Evolutionary conservation across 2,797 vertebrate genomes (phyloP).

Genomic region (Acanthopagrus latus): DNA sequence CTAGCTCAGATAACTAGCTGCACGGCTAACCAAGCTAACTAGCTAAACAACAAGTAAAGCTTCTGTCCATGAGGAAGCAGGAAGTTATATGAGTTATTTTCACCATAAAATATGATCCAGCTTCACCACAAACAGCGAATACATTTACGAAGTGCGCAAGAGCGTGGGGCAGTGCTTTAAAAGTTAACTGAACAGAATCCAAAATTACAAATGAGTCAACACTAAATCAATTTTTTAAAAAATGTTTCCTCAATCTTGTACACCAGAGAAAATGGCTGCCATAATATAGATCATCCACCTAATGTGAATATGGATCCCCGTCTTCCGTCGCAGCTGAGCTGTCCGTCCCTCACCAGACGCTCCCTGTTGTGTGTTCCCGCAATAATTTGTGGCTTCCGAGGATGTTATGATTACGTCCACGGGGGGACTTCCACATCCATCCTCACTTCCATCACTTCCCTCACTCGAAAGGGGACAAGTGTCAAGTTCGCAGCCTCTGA

Average conservation of each 20-base stretch:
- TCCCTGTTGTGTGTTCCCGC: conserved; percentile 60
- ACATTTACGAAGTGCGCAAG: too few relatives aligned
- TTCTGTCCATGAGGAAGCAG: too few relatives aligned
- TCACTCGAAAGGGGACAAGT: conserved; percentile 68
- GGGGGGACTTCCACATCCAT: conserved; percentile 63
- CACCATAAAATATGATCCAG: too few relatives aligned
- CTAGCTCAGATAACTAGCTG: too few relatives aligned
- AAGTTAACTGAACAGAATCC: too few relatives aligned
- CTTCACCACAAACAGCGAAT: too few relatives aligned
- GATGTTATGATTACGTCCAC: conserved; percentile 70
- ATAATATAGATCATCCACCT: conserved; percentile 7
- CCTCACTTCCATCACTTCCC: conserved; percentile 66
- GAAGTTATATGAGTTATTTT: too few relatives aligned
- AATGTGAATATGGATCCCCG: conserved; percentile 40
- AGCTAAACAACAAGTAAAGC: too few relatives aligned
- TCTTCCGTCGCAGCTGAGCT: conserved; percentile 25
- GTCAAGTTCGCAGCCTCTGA: conserved; percentile 71
- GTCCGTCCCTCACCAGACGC: conserved; percentile 32
- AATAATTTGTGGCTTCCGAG: conserved; percentile 70
- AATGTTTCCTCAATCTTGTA: neutral
- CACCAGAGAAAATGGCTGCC: neutral
- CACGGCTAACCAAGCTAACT: too few relatives aligned
- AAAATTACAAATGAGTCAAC: too few relatives aligned
- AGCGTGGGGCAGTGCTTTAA: too few relatives aligned
- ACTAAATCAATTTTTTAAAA: too few relatives aligned